phyloP scores from a whole-genome alignment of 2,113 vertebrate genomes.

The Formicarius rufipectus region DNA sequence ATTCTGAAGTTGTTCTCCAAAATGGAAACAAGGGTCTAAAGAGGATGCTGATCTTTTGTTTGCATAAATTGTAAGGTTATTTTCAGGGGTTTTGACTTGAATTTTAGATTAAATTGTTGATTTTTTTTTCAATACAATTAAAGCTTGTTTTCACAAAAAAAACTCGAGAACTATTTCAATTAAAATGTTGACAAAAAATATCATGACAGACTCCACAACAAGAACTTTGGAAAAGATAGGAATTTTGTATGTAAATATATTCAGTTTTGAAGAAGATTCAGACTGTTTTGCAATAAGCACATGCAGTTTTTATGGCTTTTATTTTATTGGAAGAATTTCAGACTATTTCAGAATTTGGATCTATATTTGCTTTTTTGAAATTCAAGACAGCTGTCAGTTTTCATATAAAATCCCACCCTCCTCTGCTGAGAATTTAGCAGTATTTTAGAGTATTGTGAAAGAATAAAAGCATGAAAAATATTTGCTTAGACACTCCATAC shows the following conservation, averaged over 20 bases:
- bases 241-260: slow-evolving; percentile 4
- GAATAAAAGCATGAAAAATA: neutral
- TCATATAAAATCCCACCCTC: neutral
- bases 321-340: slow-evolving; percentile 31
- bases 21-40: neutral
- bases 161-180: neutral
- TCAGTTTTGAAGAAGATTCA: neutral
- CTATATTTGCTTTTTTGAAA: slow-evolving; percentile 16
- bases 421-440: neutral
- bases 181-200: neutral
- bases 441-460: neutral
- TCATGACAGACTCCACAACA: neutral
- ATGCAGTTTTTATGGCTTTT: neutral
- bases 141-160: neutral
- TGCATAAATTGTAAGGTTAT: neutral
- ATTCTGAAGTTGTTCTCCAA: neutral
- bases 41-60: neutral
- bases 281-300: neutral
- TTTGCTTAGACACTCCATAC: neutral
- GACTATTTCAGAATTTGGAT: slow-evolving; percentile 16
- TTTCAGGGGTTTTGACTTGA: neutral
- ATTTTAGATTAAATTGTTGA: neutral
- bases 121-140: neutral
- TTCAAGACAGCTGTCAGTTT: slow-evolving; percentile 33
- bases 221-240: neutral